These are phyloP conservation scores for Pelvicachromis taeniatus DNA, from an alignment of 2,113 vertebrate species.

Conservation along the genomic window DNA sequence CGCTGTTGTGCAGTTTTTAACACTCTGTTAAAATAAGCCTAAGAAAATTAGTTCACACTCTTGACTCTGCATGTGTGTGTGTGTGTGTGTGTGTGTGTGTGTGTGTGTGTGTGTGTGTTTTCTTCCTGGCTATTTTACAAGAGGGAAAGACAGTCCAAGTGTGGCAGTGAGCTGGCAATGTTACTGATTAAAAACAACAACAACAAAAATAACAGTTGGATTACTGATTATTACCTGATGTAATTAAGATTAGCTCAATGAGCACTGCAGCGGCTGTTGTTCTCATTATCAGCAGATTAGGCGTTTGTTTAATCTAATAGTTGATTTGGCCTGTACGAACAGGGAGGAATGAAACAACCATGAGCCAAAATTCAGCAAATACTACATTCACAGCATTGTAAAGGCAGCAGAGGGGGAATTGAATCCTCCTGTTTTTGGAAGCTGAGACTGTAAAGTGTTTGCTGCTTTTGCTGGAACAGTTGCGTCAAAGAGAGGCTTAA, in stretches of 20 bases:
- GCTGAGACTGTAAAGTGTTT: background rate
- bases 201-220: background rate
- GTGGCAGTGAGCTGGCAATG: background rate
- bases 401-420: background rate
- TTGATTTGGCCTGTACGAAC: background rate
- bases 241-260: background rate
- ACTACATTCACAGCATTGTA: background rate
- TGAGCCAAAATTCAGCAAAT: background rate
- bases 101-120: background rate
- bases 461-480: background rate
- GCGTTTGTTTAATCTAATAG: background rate
- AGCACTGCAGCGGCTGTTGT: background rate
- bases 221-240: background rate
- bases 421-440: background rate
- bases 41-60: background rate
- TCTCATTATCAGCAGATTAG: background rate
- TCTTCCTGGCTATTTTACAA: background rate
- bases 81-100: background rate
- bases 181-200: background rate
- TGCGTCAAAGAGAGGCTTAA: background rate
- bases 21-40: background rate
- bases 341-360: background rate
- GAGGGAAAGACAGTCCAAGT: background rate
- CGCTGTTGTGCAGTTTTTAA: background rate
- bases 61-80: background rate